Evolutionary conservation across 2,797 vertebrate genomes (phyloP).

Genomic region (Gadopsis bispinosus): DNA sequence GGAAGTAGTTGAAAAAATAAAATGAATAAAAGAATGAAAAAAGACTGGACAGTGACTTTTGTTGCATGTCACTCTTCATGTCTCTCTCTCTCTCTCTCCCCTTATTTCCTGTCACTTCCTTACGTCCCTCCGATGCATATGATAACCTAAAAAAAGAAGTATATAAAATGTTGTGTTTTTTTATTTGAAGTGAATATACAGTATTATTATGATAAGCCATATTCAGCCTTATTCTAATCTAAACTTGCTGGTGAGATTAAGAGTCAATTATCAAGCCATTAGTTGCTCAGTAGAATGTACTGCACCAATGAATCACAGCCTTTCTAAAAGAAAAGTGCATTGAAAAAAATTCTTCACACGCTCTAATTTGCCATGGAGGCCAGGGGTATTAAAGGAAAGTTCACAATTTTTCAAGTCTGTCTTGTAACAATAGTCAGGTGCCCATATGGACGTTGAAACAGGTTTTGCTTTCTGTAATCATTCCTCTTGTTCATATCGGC

Average conservation of each 20-base stretch:
- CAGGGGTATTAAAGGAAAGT: background rate
- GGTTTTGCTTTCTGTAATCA: no score
- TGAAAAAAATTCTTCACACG: background rate
- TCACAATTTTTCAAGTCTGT: background rate
- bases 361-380: background rate
- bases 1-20: background rate
- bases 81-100: background rate
- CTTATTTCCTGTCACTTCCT: background rate
- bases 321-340: background rate
- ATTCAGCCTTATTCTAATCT: background rate
- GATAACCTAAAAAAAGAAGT: background rate
- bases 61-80: background rate
- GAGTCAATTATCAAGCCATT: background rate
- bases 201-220: background rate
- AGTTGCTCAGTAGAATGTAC: background rate
- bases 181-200: background rate
- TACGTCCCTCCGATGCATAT: background rate
- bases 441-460: no score
- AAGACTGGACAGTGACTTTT: background rate
- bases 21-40: background rate
- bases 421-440: background rate
- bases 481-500: no score
- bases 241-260: background rate
- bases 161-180: background rate
- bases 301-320: background rate